phyloP scores from a whole-genome alignment of 2,797 vertebrate species.

The Pangasius djambal region DNA sequence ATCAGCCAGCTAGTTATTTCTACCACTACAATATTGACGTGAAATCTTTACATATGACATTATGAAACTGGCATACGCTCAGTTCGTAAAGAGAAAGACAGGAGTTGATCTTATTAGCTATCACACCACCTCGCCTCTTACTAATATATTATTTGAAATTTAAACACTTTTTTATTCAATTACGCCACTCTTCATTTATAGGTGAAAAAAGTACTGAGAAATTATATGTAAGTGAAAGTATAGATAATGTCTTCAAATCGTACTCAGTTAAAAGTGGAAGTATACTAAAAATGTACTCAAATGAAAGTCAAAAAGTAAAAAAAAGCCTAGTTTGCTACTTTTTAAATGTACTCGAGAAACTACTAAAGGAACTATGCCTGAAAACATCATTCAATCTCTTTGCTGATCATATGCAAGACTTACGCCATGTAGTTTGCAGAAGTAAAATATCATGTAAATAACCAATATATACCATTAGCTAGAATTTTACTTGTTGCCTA shows the following conservation, averaged over 20 bases:
- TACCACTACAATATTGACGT: conserved; percentile 6
- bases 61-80: neutral
- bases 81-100: neutral
- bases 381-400: neutral
- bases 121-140: neutral
- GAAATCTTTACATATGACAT: conserved; percentile 15
- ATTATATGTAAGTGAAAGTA: neutral
- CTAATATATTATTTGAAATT: neutral
- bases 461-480: neutral
- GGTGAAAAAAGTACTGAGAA: neutral
- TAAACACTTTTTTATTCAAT: neutral
- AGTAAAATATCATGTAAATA: neutral
- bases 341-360: neutral
- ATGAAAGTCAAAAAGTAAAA: neutral
- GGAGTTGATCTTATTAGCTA: conserved; percentile 1
- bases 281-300: neutral
- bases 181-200: neutral
- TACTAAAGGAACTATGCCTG: neutral
- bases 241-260: neutral
- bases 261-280: neutral
- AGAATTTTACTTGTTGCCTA: neutral
- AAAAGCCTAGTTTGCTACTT: neutral
- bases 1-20: neutral
- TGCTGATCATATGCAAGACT: neutral
- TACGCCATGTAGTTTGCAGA: neutral